These are phyloP conservation scores for Bombycilla garrulus DNA, from an alignment of 2,113 vertebrate species.

Conservation along the genomic window DNA sequence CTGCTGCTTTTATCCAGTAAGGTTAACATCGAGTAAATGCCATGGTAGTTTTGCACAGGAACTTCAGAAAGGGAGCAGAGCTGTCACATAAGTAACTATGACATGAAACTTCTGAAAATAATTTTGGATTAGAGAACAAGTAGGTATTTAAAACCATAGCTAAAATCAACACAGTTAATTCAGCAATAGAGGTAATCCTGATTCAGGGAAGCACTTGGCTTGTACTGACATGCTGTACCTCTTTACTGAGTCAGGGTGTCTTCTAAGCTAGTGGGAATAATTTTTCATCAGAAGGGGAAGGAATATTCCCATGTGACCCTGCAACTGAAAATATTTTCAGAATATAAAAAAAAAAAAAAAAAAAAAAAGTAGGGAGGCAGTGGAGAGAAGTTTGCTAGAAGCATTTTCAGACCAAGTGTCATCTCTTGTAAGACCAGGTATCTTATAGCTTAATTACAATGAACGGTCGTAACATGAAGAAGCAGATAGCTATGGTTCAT, in stretches of 20 bases:
- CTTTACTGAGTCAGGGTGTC: neutral
- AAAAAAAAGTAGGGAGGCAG: fast-evolving
- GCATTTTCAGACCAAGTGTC: neutral
- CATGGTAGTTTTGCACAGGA: neutral
- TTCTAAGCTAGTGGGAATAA: neutral
- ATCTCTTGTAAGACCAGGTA: neutral
- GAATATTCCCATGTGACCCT: neutral
- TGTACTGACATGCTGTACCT: neutral
- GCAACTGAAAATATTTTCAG: neutral
- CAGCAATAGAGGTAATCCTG: neutral
- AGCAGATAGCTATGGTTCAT: neutral
- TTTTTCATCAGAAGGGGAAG: neutral
- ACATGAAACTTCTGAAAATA: neutral
- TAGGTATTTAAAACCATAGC: neutral
- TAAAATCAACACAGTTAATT: neutral
- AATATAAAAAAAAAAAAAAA: neutral
- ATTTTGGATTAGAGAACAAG: neutral
- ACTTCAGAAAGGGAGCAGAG: neutral
- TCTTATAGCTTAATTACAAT: neutral
- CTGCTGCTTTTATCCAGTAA: neutral
- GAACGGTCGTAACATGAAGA: neutral
- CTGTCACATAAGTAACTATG: neutral
- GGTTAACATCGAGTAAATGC: neutral
- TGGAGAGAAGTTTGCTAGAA: neutral
- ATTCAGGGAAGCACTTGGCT: neutral